A percentile compares a stretch with the other conserved stretches of the same genome.
Conservation (phyloP, 1,140 invertebrate species). For the Lepidurus arcticus region DNA sequence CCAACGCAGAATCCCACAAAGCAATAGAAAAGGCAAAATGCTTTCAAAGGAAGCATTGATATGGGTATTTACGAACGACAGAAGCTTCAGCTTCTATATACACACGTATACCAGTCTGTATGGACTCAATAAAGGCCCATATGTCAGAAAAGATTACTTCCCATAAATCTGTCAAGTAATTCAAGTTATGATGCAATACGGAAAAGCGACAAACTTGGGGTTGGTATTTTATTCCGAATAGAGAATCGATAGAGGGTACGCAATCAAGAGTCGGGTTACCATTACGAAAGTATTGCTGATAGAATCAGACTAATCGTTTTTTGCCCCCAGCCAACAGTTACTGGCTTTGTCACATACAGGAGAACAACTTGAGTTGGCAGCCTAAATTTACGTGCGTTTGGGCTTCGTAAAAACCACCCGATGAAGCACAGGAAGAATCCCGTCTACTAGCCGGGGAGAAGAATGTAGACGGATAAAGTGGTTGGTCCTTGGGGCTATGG, state of each 20-base stretch:
- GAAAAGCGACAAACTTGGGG: no score
- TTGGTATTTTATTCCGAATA: no score
- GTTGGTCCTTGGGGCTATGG: not conserved
- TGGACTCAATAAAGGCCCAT: not conserved
- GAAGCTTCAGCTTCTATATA: not conserved
- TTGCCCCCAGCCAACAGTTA: not conserved
- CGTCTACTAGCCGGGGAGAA: no score
- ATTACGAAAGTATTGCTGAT: not conserved
- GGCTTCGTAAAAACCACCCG: not conserved
- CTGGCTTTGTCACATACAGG: not conserved
- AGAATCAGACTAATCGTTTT: not conserved
- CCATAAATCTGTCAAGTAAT: not conserved
- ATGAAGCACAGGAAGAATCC: not conserved
- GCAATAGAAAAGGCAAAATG: not conserved
- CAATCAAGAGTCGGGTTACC: no score
- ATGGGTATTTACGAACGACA: no score
- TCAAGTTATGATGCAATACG: no score
- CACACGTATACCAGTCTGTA: not conserved
- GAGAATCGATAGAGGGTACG: no score
- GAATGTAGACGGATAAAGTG: not conserved
- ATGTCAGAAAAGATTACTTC: not conserved
- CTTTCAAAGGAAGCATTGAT: no score
- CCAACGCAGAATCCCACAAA: not conserved
- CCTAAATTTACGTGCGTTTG: not conserved
- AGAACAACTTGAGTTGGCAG: not conserved